A percentile compares a stretch with the other conserved stretches of the same genome.
Evolutionary conservation across 2,797 vertebrate genomes (phyloP).

Genomic region (Scolopax bukidnonensis): DNA sequence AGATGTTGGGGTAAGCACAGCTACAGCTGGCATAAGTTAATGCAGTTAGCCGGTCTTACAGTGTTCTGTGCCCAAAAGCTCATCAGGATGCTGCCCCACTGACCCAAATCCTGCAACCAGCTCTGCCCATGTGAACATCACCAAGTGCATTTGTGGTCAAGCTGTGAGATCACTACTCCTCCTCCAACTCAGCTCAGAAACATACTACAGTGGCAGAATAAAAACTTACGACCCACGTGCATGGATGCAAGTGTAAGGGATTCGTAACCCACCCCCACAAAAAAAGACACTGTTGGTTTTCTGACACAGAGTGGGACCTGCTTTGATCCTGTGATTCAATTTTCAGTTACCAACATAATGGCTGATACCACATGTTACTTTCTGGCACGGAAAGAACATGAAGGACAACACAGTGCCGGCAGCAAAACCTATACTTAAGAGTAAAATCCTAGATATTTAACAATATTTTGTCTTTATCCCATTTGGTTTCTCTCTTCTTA

Average conservation of each 20-base stretch:
- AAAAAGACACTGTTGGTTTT: not conserved
- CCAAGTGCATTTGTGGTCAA: not conserved
- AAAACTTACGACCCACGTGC: not conserved
- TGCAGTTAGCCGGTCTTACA: not conserved
- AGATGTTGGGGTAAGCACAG: not conserved
- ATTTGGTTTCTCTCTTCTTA: not conserved
- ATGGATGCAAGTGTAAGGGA: not conserved
- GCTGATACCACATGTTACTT: not conserved
- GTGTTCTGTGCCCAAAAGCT: not conserved
- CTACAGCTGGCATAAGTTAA: not conserved
- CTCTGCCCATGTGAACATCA: not conserved
- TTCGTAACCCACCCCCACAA: not conserved
- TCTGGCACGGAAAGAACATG: not conserved
- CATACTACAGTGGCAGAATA: not conserved
- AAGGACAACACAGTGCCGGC: not conserved
- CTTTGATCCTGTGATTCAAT: not conserved
- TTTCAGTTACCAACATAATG: not conserved
- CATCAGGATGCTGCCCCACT: not conserved
- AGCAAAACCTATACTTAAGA: not conserved
- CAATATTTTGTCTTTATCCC: not conserved
- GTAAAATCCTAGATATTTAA: not conserved
- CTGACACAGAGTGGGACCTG: not conserved
- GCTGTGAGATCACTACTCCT: not conserved
- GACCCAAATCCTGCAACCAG: conserved; percentile 25
- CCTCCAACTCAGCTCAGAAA: not conserved